phyloP scores from a whole-genome alignment of 2,888 invertebrate genomes.

The Acanthosoma haemorrhoidale region DNA sequence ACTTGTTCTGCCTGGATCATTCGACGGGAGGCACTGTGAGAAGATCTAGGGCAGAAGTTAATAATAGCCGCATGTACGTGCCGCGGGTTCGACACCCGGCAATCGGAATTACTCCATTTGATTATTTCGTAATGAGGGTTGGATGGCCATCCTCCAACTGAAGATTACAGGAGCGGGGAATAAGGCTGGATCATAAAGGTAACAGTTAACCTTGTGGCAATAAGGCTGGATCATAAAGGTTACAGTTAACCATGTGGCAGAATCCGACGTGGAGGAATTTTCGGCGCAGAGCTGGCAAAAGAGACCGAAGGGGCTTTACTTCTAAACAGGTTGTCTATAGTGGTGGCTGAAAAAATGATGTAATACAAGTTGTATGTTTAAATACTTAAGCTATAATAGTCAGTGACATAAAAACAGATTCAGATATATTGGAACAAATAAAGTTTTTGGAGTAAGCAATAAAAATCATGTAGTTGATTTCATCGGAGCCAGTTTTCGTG shows the following conservation, averaged over 20 bases:
- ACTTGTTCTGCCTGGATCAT: neutral
- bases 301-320: no score
- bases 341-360: no score
- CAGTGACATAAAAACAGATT: no score
- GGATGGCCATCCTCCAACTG: neutral
- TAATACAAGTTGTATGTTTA: no score
- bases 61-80: neutral
- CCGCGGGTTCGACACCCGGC: neutral
- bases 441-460: no score
- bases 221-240: neutral
- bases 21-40: neutral
- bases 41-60: neutral
- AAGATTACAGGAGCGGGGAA: slow-evolving; percentile 5
- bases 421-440: no score
- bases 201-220: neutral
- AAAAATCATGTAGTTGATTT: no score
- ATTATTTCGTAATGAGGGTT: slow-evolving; percentile 10
- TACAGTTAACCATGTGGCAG: neutral
- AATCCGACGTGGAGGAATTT: neutral
- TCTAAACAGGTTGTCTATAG: no score
- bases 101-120: slow-evolving; percentile 1
- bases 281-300: neutral
- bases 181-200: neutral
- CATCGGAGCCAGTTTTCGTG: no score
- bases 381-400: no score